Base-by-base conservation (phyloP, 2,113 vertebrate species). In the Pycnonotus jocosus region DNA sequence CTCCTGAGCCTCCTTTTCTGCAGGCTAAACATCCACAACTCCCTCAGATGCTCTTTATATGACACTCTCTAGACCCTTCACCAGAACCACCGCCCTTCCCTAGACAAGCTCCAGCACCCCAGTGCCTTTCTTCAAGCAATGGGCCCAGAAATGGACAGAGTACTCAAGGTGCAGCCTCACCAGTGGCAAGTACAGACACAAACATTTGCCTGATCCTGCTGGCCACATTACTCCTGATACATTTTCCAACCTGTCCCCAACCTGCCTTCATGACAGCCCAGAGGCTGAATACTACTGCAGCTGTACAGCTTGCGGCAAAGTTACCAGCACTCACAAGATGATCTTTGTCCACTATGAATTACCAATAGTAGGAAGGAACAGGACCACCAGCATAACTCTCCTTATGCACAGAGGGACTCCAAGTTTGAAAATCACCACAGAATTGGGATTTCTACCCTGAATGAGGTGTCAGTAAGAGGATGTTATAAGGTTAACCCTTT, bases 401-500 rank as follows among this genome's bases (percentile, higher is more conserved):
- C 19, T 51, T 76, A 13, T 28, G 6, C 21, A 24, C 9, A 42
- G 35, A 84, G 25, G 14, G 15, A 69, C 22, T 91, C 38, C 81
- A 77, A 86, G 50, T 81, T 91, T 92, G 31, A 38, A 57, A 44
- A 80, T 14, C 22, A 17, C 20, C 21, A 37, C 25, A 70, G 45
- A 91, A 23, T 8, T 50, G 38, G 54, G 48, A 77, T 65, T 80
- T 73, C 82, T 96, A 88, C 72, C 50, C 73, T 69, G 38, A 83
- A 35, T 21, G 40, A 92, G 50, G 72, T 95, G 53, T 84, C 25
- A 78, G 90, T 90, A 83, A 87, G 68, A 96, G 69, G 73, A 79
- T 87, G 66, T 40, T 93, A 89, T 90, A 78, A 62, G 58, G 80
- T 88, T 89, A 84, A 73, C 94, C 69, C 64, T 93, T 94, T 95